These are phyloP conservation scores for Syritta pipiens DNA, from an alignment of 2,888 invertebrate genomes.

Conservation along the genomic window DNA sequence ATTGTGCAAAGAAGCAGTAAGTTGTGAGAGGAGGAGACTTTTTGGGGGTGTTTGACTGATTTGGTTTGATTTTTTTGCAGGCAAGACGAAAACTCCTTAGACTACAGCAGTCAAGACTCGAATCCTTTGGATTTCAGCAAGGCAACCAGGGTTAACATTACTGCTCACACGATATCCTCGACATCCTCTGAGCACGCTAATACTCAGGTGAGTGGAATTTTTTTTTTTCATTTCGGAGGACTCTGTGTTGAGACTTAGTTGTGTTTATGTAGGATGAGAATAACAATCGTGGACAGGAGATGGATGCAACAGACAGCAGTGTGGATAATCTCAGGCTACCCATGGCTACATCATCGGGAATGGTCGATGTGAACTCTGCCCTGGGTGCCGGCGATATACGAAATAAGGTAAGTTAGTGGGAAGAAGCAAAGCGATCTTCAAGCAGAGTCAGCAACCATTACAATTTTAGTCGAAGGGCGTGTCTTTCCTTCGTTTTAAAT, in stretches of 20 bases:
- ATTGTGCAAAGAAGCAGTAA: slow-evolving; percentile 72
- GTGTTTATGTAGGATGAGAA: slow-evolving; percentile 75
- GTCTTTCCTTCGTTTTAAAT: too few species aligned
- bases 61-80: too few species aligned
- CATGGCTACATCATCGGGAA: slow-evolving; percentile 69
- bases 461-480: too few species aligned
- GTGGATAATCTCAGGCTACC: slow-evolving; percentile 64
- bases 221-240: not conserved
- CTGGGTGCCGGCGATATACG: slow-evolving; percentile 57
- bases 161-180: slow-evolving; percentile 64
- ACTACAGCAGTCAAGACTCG: slow-evolving; percentile 77
- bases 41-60: not conserved
- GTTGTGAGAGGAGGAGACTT: slow-evolving; percentile 23
- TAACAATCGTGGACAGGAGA: slow-evolving; percentile 75
- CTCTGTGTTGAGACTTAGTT: not conserved
- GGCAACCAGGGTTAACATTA: slow-evolving; percentile 70
- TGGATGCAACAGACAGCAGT: slow-evolving; percentile 54
- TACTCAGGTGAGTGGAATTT: slow-evolving; percentile 39
- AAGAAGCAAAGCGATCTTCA: too few species aligned
- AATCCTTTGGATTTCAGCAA: slow-evolving; percentile 81
- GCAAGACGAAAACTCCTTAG: slow-evolving; percentile 76
- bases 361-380: slow-evolving; percentile 70
- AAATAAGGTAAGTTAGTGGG: slow-evolving; percentile 59
- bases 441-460: too few species aligned
- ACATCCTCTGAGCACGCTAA: slow-evolving; percentile 62